These are phyloP conservation scores for Gonatopus flavifemur DNA, from an alignment of 1,140 invertebrate species.

Conservation along the genomic window DNA sequence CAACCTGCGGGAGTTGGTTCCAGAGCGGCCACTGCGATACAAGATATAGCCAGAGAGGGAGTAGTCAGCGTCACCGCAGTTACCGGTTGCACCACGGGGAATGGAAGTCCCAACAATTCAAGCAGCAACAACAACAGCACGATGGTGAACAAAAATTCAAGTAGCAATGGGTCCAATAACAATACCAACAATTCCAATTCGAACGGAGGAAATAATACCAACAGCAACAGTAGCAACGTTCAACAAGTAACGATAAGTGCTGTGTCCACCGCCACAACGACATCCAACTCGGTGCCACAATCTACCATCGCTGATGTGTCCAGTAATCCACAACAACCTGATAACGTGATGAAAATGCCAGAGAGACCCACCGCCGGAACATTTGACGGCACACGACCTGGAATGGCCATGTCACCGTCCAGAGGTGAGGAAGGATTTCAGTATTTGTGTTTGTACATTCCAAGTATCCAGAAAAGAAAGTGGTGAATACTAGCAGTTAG, in stretches of 20 bases:
- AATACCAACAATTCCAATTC: constrained; percentile 12
- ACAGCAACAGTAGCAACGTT: constrained; percentile 34
- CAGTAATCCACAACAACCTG: constrained; percentile 47
- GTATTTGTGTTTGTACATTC: background rate
- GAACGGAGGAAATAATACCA: constrained; percentile 14
- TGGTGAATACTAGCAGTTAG: constrained; percentile 6
- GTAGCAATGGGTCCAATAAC: constrained; percentile 18
- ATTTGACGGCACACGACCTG: constrained; percentile 51
- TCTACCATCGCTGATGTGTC: constrained; percentile 46
- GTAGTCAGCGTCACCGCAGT: constrained; percentile 68
- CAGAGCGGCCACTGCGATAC: constrained; percentile 74
- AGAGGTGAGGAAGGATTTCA: constrained; percentile 69
- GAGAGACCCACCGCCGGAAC: constrained; percentile 43
- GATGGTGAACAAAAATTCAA: constrained; percentile 22
- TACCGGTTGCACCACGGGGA: constrained; percentile 50
- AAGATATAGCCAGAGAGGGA: constrained; percentile 71
- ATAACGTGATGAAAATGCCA: constrained; percentile 50
- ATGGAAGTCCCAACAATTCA: constrained; percentile 26
- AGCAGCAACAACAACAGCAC: constrained; percentile 24
- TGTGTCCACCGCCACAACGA: constrained; percentile 47
- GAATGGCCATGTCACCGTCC: constrained; percentile 69
- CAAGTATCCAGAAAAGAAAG: background rate
- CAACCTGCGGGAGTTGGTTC: constrained; percentile 78
- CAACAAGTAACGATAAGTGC: constrained; percentile 39
- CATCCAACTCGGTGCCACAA: constrained; percentile 40